These are phyloP conservation scores for Microcebus tavaratra DNA, from an alignment of 2,113 vertebrate genomes.

Conservation along the genomic window DNA sequence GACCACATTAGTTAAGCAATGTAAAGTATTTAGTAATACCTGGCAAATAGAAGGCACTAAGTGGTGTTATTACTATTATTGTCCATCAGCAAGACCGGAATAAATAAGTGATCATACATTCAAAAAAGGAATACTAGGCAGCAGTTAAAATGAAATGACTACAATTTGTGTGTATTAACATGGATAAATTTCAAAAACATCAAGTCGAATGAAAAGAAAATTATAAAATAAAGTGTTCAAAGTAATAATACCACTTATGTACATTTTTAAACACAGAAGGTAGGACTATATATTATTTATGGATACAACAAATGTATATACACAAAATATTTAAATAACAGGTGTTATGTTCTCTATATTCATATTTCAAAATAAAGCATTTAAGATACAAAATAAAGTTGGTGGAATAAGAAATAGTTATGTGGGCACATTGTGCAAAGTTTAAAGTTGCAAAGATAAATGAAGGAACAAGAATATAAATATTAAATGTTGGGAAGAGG, in stretches of 20 bases:
- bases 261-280: background rate
- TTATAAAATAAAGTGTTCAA: background rate
- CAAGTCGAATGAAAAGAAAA: background rate
- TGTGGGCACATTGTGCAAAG: background rate
- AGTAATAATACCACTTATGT: background rate
- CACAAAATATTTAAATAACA: background rate
- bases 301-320: background rate
- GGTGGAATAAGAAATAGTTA: background rate
- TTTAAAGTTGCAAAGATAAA: conserved; percentile 27
- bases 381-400: conserved; percentile 36
- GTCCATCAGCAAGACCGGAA: background rate
- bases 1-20: background rate
- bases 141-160: background rate
- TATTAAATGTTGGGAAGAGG: background rate
- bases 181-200: background rate
- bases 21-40: background rate
- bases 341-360: background rate
- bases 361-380: conserved; percentile 27
- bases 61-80: background rate
- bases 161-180: background rate
- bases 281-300: background rate
- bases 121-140: background rate
- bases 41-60: background rate
- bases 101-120: background rate
- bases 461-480: background rate